Conservation (phyloP, 2,113 vertebrate genomes). For the Hippocampus guttulatus region DNA sequence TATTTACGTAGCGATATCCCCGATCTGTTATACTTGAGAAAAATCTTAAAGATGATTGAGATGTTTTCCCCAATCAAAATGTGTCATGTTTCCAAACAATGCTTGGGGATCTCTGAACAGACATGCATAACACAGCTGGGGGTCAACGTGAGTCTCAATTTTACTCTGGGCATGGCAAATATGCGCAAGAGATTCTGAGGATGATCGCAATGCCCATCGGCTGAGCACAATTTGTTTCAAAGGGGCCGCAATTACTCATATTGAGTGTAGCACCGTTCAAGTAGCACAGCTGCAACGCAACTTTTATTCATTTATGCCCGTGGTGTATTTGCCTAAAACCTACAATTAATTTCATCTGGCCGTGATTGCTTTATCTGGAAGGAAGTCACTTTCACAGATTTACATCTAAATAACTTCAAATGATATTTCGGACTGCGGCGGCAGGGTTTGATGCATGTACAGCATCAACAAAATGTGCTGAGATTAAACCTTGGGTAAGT, state of each 20-base stretch:
- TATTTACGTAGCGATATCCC: background rate
- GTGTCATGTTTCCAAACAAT: slow-evolving; percentile 22
- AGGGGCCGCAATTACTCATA: background rate
- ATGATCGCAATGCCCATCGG: background rate
- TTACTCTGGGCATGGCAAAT: background rate
- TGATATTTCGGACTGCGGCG: background rate
- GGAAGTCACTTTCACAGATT: background rate
- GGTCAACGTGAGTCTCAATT: background rate
- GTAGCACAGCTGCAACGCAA: slow-evolving; percentile 8
- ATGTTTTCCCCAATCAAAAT: slow-evolving; percentile 26
- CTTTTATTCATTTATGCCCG: slow-evolving; percentile 24
- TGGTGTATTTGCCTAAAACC: slow-evolving; percentile 31
- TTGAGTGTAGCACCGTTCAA: slow-evolving; percentile 16
- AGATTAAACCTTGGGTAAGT: background rate
- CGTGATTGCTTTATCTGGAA: background rate
- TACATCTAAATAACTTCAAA: background rate
- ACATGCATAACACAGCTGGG: background rate
- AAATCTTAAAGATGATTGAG: slow-evolving; percentile 18
- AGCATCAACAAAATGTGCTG: background rate
- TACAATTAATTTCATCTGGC: slow-evolving; percentile 11
- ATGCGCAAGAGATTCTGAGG: background rate
- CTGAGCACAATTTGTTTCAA: background rate
- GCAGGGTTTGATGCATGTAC: slow-evolving; percentile 3
- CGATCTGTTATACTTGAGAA: slow-evolving; percentile 3
- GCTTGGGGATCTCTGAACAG: slow-evolving; percentile 16